Percentiles rank a stretch among this genome's conserved stretches.
These are phyloP conservation scores for Pseudorhombus dupliciocellatus DNA, from an alignment of 2,113 vertebrate species.

Conservation along the genomic window DNA sequence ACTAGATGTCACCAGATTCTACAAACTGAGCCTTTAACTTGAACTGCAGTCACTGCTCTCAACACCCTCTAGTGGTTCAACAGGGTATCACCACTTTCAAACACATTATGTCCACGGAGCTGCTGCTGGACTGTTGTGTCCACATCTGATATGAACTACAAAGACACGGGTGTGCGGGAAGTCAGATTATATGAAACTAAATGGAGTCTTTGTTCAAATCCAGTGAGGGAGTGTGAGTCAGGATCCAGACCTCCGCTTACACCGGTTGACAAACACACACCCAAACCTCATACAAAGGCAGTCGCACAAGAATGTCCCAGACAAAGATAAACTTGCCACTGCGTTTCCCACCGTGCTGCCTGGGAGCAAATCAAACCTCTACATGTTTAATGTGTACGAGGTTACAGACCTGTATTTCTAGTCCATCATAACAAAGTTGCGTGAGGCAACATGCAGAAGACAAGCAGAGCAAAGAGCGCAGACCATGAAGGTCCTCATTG, in stretches of 20 bases:
- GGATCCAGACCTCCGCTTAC: not conserved
- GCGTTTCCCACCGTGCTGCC: not conserved
- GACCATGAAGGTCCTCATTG: not conserved
- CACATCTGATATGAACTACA: not conserved
- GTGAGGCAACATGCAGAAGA: conserved; percentile 1
- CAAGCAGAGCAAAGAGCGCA: not conserved
- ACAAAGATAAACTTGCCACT: conserved; percentile 7
- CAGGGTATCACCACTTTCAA: conserved; percentile 2
- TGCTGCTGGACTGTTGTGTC: not conserved
- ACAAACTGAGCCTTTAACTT: too few species aligned
- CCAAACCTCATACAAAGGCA: conserved; percentile 35
- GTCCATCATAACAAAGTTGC: conserved; percentile 14
- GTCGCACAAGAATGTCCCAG: not conserved
- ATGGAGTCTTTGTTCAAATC: not conserved
- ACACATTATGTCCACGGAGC: not conserved
- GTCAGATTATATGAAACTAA: not conserved
- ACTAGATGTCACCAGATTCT: too few species aligned
- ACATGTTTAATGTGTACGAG: not conserved
- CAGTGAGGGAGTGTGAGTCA: not conserved
- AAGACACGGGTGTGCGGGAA: not conserved
- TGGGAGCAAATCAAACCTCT: conserved; percentile 23
- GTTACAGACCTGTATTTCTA: conserved; percentile 41
- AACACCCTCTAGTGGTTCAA: not conserved
- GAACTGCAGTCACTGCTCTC: not conserved
- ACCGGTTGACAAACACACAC: conserved; percentile 3